A percentile compares a stretch with the other conserved stretches of the same genome.
Evolutionary conservation across 2,797 vertebrate species (phyloP).

Genomic region (Pseudotriccus pelzelni): DNA sequence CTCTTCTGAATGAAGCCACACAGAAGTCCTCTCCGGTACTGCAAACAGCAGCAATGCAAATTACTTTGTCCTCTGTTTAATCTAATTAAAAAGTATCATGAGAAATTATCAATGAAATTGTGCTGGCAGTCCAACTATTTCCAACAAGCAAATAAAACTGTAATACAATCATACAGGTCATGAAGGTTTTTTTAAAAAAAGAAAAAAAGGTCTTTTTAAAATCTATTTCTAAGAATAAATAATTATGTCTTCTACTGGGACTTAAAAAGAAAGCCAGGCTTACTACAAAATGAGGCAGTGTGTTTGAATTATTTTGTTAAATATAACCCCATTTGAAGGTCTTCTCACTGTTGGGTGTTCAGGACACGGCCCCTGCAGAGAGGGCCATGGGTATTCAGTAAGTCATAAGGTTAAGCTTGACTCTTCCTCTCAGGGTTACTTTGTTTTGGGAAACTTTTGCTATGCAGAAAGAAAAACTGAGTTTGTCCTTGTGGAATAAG

Average conservation of each 20-base stretch:
- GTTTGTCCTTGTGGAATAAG: not conserved
- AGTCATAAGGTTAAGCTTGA: not conserved
- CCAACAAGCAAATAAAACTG: not conserved
- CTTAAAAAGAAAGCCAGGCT: not conserved
- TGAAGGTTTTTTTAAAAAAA: not conserved
- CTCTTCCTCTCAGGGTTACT: not conserved
- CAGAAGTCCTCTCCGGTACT: not conserved
- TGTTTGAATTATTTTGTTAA: not conserved
- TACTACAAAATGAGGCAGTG: not conserved
- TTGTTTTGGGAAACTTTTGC: not conserved
- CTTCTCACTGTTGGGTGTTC: not conserved
- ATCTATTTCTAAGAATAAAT: not conserved
- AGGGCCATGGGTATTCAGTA: not conserved
- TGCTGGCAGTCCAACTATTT: not conserved
- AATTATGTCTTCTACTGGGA: not conserved
- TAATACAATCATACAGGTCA: not conserved
- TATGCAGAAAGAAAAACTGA: not conserved
- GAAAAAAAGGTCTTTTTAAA: not conserved
- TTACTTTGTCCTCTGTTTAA: not conserved
- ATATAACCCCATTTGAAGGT: not conserved
- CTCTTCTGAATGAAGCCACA: not conserved
- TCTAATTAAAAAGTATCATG: not conserved
- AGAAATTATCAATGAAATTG: not conserved
- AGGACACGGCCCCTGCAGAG: not conserved
- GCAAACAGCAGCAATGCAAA: not conserved